Conservation (phyloP, 2,888 invertebrate species). For the Dichetophora obliterata region DNA sequence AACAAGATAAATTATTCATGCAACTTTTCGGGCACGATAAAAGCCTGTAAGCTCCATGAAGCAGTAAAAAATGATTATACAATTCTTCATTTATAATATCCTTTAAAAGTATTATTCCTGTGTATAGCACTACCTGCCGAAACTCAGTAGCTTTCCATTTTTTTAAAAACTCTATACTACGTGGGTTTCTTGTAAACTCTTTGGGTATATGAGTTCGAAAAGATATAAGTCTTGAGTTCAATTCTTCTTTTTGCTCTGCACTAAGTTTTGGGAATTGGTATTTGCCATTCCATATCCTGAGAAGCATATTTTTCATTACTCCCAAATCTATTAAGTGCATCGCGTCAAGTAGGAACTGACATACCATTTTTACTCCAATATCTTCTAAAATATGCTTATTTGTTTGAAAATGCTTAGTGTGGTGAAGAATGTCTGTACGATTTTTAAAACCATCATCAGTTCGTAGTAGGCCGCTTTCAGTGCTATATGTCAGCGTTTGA, state of each 20-base stretch:
- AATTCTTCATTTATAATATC: not conserved
- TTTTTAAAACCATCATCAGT: too few relatives aligned
- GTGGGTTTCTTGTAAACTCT: too few relatives aligned
- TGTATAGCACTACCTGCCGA: not conserved
- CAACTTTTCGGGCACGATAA: too few relatives aligned
- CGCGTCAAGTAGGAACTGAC: not conserved
- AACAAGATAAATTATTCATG: too few relatives aligned
- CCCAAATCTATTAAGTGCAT: not conserved
- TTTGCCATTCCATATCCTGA: too few relatives aligned
- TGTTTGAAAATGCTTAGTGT: not conserved
- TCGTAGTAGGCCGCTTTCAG: too few relatives aligned
- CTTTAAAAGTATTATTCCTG: constrained; percentile 4
- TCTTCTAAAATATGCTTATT: not conserved
- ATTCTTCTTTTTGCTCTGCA: not conserved
- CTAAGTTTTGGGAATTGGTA: not conserved
- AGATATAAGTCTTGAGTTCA: not conserved
- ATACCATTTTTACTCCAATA: not conserved
- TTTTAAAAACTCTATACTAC: not conserved
- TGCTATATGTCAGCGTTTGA: too few relatives aligned
- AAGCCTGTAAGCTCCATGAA: too few relatives aligned
- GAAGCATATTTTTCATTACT: not conserved
- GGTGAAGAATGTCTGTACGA: too few relatives aligned
- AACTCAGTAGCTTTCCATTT: constrained; percentile 16
- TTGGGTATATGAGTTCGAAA: not conserved
- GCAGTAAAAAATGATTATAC: too few relatives aligned